Conservation (phyloP, 2,113 vertebrate genomes). For the Microtus pennsylvanicus region DNA sequence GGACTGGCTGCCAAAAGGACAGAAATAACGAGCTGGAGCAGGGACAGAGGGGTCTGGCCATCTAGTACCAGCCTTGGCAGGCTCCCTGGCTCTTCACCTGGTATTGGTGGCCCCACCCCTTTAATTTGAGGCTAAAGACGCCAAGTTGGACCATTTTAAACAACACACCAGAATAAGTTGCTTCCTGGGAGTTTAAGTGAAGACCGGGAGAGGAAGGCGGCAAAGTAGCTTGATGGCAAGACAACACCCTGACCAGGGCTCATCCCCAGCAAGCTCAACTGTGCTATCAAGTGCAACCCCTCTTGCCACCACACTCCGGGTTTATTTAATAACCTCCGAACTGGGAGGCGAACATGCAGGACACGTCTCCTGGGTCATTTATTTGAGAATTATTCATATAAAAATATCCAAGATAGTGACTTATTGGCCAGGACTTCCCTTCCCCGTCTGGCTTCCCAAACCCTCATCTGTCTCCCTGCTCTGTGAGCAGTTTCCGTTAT, state of each 20-base stretch:
- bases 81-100: background rate
- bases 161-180: conserved; percentile 77
- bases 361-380: conserved; percentile 71
- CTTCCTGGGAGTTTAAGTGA: conserved; percentile 84
- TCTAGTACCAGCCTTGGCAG: background rate
- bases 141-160: conserved; percentile 78
- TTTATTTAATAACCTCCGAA: conserved; percentile 80
- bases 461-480: conserved; percentile 69
- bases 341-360: conserved; percentile 64
- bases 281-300: conserved; percentile 41
- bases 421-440: conserved; percentile 77
- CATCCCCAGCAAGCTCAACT: conserved; percentile 62
- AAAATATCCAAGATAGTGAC: conserved; percentile 72
- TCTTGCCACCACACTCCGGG: accelerated
- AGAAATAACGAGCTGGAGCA: background rate
- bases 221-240: conserved; percentile 79
- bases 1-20: background rate
- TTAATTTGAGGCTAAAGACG: conserved; percentile 74
- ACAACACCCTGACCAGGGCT: conserved; percentile 65
- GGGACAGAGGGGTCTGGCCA: background rate
- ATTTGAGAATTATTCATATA: conserved; percentile 60
- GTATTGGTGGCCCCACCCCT: background rate
- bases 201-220: too few species aligned
- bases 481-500: conserved; percentile 12
- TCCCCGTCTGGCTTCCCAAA: conserved; percentile 45